These are phyloP conservation scores for Saimiri boliviensis DNA, from an alignment of 2,113 vertebrate species.

Conservation along the genomic window DNA sequence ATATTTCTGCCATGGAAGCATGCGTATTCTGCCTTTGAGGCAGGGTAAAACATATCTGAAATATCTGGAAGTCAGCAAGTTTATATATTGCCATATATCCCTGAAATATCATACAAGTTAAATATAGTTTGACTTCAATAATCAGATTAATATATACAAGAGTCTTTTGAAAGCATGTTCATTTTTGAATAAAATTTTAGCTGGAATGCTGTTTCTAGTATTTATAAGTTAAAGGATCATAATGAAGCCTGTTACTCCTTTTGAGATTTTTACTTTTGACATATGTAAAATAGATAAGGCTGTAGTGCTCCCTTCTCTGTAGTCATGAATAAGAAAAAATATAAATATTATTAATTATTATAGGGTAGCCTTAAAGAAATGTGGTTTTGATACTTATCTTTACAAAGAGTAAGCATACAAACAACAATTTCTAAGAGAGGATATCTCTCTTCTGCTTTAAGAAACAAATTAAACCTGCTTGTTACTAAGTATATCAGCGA, in stretches of 20 bases:
- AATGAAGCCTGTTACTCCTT: not conserved
- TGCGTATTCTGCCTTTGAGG: not conserved
- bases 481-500: not conserved
- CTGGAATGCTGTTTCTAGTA: not conserved
- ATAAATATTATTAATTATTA: not conserved
- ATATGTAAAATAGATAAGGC: not conserved
- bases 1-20: not conserved
- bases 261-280: not conserved
- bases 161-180: not conserved
- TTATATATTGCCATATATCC: not conserved
- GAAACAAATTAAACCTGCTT: conserved; percentile 14
- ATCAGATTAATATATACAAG: not conserved
- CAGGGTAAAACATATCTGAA: not conserved
- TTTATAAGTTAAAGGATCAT: not conserved
- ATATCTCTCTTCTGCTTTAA: conserved; percentile 1
- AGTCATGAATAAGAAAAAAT: not conserved
- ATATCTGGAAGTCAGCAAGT: not conserved
- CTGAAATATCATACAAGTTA: not conserved
- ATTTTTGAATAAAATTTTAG: not conserved
- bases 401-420: not conserved
- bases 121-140: not conserved
- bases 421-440: not conserved
- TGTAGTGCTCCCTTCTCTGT: not conserved
- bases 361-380: not conserved
- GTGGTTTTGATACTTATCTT: not conserved